Conservation (phyloP, 2,113 vertebrate genomes). For the Coracopsis vasa region DNA sequence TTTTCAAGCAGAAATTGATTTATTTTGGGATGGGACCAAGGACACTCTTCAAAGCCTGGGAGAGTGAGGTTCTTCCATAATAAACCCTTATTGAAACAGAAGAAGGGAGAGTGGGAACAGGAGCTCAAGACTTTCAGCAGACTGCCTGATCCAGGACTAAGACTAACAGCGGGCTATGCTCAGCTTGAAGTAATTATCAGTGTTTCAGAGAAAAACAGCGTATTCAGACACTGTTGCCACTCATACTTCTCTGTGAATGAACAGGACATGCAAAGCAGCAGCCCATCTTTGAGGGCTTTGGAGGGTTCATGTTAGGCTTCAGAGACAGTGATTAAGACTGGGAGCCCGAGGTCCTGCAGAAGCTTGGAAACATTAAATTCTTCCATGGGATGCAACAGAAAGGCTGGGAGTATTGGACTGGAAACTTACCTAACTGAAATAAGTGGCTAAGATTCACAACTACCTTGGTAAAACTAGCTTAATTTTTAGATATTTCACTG, state of each 20-base stretch:
- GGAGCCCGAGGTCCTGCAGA: neutral
- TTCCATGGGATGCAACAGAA: neutral
- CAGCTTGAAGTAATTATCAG: neutral
- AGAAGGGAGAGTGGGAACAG: neutral
- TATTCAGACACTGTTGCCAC: neutral
- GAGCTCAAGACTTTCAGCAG: neutral
- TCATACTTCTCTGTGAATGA: neutral
- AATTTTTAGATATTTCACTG: neutral
- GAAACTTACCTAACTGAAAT: neutral
- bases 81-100: neutral
- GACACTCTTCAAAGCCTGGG: neutral
- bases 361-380: neutral
- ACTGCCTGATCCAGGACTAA: neutral
- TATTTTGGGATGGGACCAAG: neutral
- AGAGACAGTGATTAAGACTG: neutral
- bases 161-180: neutral
- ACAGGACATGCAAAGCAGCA: neutral
- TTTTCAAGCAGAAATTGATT: neutral
- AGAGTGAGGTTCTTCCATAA: neutral
- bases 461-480: neutral
- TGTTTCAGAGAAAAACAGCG: neutral
- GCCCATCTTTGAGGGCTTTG: neutral
- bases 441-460: neutral
- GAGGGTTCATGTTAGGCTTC: neutral
- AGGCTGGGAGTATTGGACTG: neutral